Percentiles rank a stretch among this genome's conserved stretches.
Conservation (phyloP, 1,140 invertebrate species). For the Harpegnathos saltator region DNA sequence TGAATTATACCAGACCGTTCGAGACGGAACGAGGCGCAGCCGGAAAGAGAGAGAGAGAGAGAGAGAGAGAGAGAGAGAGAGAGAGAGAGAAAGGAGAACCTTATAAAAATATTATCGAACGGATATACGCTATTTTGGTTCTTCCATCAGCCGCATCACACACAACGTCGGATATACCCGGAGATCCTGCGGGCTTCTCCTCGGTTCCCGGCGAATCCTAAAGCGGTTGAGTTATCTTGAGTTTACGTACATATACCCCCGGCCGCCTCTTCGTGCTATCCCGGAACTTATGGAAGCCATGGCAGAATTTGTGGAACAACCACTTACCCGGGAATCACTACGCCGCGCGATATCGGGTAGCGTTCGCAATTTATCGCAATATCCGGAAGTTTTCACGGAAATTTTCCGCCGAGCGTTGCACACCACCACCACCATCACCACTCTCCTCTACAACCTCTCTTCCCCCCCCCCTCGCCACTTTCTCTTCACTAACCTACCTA, state of each 20-base stretch:
- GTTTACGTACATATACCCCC: conserved; percentile 53
- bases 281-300: conserved; percentile 59
- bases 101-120: conserved; percentile 70
- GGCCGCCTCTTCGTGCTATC: conserved; percentile 19
- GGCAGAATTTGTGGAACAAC: conserved; percentile 58
- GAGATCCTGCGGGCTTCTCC: conserved; percentile 39
- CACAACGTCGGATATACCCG: conserved; percentile 1
- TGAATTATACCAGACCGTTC: not conserved
- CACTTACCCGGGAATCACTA: conserved; percentile 55
- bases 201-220: conserved; percentile 38
- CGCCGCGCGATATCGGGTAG: conserved; percentile 49
- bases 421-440: no score
- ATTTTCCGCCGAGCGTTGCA: conserved; percentile 34
- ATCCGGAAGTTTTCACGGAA: conserved; percentile 56
- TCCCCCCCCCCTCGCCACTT: no score
- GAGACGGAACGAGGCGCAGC: not conserved
- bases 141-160: conserved; percentile 36
- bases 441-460: no score
- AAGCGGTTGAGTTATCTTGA: conserved; percentile 60
- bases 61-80: not conserved
- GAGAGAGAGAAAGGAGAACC: not conserved
- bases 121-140: conserved; percentile 62
- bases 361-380: conserved; percentile 59
- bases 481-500: no score
- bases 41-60: not conserved